These are phyloP conservation scores for Antigone vipio DNA, from an alignment of 2,113 vertebrate genomes.

Conservation along the genomic window DNA sequence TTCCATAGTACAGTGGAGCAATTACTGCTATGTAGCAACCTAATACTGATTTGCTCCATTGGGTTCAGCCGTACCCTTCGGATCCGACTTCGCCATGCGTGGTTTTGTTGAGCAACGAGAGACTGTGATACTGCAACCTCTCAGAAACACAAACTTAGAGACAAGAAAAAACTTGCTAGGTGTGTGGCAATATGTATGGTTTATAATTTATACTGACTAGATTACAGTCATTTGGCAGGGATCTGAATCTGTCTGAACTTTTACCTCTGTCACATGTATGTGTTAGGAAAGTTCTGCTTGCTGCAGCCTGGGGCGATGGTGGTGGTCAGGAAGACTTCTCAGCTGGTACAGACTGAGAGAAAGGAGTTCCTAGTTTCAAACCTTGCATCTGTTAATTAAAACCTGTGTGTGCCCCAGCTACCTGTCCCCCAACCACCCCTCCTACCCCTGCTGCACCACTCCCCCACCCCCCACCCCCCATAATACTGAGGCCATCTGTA, in stretches of 20 bases:
- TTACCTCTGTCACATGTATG: neutral
- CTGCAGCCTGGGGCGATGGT: neutral
- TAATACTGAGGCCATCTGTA: neutral
- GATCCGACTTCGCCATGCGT: accelerated
- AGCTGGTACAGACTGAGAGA: neutral
- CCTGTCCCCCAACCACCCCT: too few relatives aligned
- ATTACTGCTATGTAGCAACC: neutral
- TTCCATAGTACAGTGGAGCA: neutral
- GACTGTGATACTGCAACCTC: neutral
- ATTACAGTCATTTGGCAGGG: neutral
- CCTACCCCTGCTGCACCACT: neutral
- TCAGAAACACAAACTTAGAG: neutral
- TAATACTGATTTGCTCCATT: neutral
- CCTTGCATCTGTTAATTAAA: neutral
- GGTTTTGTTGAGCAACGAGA: neutral
- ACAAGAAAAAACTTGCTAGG: neutral
- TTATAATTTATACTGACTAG: neutral
- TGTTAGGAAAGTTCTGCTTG: neutral
- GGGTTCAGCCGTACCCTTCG: neutral
- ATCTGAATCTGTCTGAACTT: neutral
- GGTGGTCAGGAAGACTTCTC: neutral
- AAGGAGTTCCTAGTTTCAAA: neutral
- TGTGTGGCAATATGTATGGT: neutral
- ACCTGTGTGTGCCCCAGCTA: neutral
- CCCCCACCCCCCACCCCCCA: too few relatives aligned